Base-by-base conservation (phyloP, 2,113 vertebrate species). In the Crocuta crocuta region DNA sequence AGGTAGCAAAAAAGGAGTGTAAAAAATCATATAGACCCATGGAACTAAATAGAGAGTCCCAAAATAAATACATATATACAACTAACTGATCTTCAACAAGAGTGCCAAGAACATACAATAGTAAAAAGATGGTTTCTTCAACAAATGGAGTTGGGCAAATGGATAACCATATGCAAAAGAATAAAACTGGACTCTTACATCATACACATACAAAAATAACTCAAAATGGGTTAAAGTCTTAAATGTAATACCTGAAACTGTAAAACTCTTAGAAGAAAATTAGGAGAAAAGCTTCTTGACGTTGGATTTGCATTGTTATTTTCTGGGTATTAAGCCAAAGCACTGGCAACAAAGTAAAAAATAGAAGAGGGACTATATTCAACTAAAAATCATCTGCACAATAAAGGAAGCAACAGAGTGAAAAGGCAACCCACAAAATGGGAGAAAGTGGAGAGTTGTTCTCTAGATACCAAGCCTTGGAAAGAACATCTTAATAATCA, bases 401-500 rank as follows among this genome's bases (percentile, higher is more conserved):
- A 2, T 17, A 24, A 65, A 65, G 63, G 63, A 65, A 65, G 10
- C 63, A 65, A 28, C 11, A 65, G 63, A 28, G 63, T 65, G 26
- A 65, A 65, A 65, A 31, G 26, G 63, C 63, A 65, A 65, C 63
- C 24, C 26, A 65, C 7, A 10, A 28, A 65, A 11, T 65, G 26
- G 63, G 63, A 31, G 63, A 65, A 65, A 65, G 39, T 39, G 39
- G 39, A 39, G 39, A 80, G 80, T 92, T 87, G 9, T 80, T 80
- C 65, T 92, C 65, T 73, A 87, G 53, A 71, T 87, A 81, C 71
- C 5, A 39, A 53, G 43, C 7, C 10, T 63, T 79, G 28, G 19
- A 71, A 24, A 80, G 31, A 91, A 95, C 3, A 79, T 26, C 61
- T 92, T 87, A 87, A 80, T 80, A 87, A 92, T 80, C 53, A 61